These are phyloP conservation scores for Cephalopachus bancanus DNA, from an alignment of 2,797 vertebrate species.

Conservation along the genomic window DNA sequence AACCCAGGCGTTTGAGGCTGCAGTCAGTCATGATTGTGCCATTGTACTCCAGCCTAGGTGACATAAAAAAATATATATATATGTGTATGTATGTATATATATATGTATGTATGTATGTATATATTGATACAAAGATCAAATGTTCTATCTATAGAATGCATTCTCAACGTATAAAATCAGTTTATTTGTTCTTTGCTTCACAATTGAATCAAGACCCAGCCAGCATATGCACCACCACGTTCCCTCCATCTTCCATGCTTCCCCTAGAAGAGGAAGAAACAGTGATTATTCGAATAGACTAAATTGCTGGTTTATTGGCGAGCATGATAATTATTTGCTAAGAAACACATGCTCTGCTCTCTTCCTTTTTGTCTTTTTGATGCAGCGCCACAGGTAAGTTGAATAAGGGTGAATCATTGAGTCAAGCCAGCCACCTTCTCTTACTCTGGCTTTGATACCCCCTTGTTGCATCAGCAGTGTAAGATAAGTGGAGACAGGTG, in stretches of 20 bases:
- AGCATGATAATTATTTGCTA: not conserved
- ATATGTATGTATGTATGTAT: not conserved
- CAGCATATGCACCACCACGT: not conserved
- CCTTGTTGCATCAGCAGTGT: not conserved
- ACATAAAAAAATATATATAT: too few species aligned
- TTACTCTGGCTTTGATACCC: not conserved
- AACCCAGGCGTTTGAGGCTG: too few species aligned
- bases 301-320: not conserved
- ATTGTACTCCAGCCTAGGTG: too few species aligned
- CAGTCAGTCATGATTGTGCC: too few species aligned
- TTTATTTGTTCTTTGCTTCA: not conserved
- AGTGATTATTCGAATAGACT: not conserved
- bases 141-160: not conserved
- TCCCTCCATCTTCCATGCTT: not conserved
- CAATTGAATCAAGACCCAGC: not conserved
- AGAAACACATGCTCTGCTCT: not conserved
- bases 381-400: not conserved
- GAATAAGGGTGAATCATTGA: not conserved
- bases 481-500: not conserved
- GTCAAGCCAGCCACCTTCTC: not conserved
- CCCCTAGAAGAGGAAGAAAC: not conserved
- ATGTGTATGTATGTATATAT: not conserved
- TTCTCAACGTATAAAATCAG: conserved; percentile 9
- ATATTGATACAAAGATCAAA: not conserved
- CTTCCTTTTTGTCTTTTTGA: not conserved